phyloP scores from a whole-genome alignment of 2,888 invertebrate genomes.

The Leucophenga montana region DNA sequence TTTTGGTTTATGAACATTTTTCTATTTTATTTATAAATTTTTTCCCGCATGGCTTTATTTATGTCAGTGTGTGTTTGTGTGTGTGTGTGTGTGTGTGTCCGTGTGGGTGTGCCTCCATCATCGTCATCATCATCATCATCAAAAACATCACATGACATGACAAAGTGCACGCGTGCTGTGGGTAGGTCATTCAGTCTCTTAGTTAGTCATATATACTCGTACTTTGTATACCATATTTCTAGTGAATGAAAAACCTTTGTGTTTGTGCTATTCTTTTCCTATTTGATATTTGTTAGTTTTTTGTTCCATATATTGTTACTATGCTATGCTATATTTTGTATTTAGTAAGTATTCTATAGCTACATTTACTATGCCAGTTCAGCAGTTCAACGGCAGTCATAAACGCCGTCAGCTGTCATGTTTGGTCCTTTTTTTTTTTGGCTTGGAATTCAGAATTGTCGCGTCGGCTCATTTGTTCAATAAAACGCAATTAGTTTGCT shows the following conservation, averaged over 20 bases:
- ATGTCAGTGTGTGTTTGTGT: conserved; percentile 38
- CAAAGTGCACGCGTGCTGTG: conserved; percentile 43
- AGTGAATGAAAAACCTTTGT: too few species aligned
- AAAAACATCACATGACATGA: conserved; percentile 55
- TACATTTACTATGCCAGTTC: conserved; percentile 28
- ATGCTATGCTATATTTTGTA: too few species aligned
- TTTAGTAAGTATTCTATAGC: too few species aligned
- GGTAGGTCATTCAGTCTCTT: neutral
- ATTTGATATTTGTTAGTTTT: neutral
- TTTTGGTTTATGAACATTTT: conserved; percentile 54
- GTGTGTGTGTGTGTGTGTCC: conserved; percentile 6
- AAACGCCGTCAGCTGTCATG: neutral
- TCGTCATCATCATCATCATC: conserved; percentile 38
- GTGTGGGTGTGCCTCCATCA: conserved; percentile 16
- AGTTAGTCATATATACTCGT: conserved; percentile 18
- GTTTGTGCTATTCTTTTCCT: neutral
- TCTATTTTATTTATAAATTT: too few species aligned
- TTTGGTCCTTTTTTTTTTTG: neutral
- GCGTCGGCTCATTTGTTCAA: too few species aligned
- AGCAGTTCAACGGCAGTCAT: conserved; percentile 13
- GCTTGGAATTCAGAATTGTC: conserved; percentile 36
- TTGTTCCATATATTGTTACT: neutral
- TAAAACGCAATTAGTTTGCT: neutral
- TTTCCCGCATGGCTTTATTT: neutral
- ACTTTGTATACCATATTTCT: neutral